Evolutionary conservation across 2,113 vertebrate species (phyloP).

Genomic region (Pristiophorus japonicus): DNA sequence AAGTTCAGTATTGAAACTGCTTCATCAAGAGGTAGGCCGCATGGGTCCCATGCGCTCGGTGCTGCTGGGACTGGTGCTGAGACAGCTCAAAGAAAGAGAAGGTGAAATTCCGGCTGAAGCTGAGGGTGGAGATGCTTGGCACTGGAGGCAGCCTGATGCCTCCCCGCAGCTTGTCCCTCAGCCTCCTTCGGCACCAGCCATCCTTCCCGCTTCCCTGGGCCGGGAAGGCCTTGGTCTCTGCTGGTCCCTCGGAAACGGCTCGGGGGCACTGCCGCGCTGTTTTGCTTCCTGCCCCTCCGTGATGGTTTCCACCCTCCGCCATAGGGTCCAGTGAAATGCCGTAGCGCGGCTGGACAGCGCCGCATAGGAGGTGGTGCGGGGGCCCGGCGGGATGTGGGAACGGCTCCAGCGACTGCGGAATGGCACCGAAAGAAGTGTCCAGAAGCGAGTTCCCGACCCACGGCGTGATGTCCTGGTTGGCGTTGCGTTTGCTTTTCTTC

Average conservation of each 20-base stretch:
- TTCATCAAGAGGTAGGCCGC: conserved; percentile 51
- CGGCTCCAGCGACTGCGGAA: conserved; percentile 44
- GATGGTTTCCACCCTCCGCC: conserved; percentile 42
- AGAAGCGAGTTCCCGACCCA: conserved; percentile 59
- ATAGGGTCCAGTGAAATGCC: not conserved
- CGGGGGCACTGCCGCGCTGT: not conserved
- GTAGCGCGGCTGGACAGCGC: not conserved
- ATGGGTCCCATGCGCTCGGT: conserved; percentile 51
- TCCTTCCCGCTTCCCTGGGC: not conserved
- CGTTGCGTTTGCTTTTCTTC: conserved; percentile 42
- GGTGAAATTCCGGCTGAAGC: conserved; percentile 67
- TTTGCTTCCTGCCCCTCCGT: not conserved
- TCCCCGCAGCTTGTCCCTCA: not conserved
- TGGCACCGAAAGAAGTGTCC: conserved; percentile 55
- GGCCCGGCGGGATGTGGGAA: not conserved
- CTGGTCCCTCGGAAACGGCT: conserved; percentile 42
- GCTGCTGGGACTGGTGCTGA: conserved; percentile 53
- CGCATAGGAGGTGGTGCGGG: not conserved
- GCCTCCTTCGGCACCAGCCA: not conserved
- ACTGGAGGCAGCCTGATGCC: conserved; percentile 52
- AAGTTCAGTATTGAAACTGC: conserved; percentile 51
- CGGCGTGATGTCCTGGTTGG: conserved; percentile 53
- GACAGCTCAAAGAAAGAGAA: conserved; percentile 74
- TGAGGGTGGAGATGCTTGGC: conserved; percentile 58
- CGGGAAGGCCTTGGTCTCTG: too few species aligned